These are phyloP conservation scores for Philaethria dido DNA, from an alignment of 2,888 invertebrate genomes.

Conservation along the genomic window DNA sequence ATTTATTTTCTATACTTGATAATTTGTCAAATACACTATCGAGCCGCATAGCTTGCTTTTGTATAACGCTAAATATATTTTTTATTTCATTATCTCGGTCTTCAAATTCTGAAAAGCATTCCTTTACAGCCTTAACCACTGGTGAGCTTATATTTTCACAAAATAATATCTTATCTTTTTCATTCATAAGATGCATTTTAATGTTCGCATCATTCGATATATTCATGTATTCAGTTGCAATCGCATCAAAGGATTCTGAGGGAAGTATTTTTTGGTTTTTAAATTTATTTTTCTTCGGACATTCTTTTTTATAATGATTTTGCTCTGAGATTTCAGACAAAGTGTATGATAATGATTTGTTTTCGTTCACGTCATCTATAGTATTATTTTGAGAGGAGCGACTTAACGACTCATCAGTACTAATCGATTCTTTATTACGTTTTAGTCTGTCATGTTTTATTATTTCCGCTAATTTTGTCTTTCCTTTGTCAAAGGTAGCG, in stretches of 20 bases:
- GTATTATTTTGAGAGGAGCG: conserved; percentile 63
- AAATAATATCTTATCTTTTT: conserved; percentile 63
- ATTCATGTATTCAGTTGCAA: conserved; percentile 62
- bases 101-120: conserved; percentile 60
- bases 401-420: conserved; percentile 57
- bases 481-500: conserved; percentile 51
- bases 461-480: conserved; percentile 55
- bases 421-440: conserved; percentile 52
- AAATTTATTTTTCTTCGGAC: conserved; percentile 46
- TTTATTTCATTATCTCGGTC: conserved; percentile 49
- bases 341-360: conserved; percentile 66
- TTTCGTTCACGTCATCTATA: conserved; percentile 67
- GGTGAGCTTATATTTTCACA: conserved; percentile 66
- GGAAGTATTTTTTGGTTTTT: conserved; percentile 53
- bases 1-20: conserved; percentile 60
- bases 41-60: conserved; percentile 56
- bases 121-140: conserved; percentile 63
- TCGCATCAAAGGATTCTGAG: conserved; percentile 70
- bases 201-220: conserved; percentile 58
- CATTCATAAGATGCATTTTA: conserved; percentile 75
- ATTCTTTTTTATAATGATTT: conserved; percentile 54
- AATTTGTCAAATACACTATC: conserved; percentile 63
- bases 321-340: conserved; percentile 66
- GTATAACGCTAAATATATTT: conserved; percentile 55
- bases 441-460: conserved; percentile 52